Evolutionary conservation across 2,797 vertebrate species (phyloP), one percentile per base, ranked within the genome.

Genomic region (Channa striata): DNA sequence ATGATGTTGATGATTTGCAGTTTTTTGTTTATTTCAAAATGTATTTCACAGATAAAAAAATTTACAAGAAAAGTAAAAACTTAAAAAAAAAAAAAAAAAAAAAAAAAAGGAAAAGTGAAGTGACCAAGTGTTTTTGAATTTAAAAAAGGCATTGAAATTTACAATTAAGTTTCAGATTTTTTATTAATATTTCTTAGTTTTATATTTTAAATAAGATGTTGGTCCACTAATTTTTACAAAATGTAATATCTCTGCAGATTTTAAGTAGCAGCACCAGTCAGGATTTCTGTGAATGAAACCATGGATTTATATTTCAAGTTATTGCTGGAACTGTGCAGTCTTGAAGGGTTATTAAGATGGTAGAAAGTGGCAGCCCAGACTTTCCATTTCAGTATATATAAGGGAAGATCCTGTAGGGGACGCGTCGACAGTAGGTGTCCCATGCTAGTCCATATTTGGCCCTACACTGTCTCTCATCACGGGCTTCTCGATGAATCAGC

Each of bases 331-430:
- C 56, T 54, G 21, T 50, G 48, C 46, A 20, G 16, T 30, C 36
- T 46, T 21, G 30, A 16, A 34, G 11, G 61, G 44, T 51, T 33
- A 17, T 2, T 8, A 48, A 36, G 43, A 52, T 17, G 39, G n/a
- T 30, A 37, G n/a, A n/a, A n/a, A 34, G 39, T 2, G 39, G 23
- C 63, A 54, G 37, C 50, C 53, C 60, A 49, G 72, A 21, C 36
- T 43, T 59, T 77, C 20, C 37, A 12, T 46, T 17, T 96, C 89
- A 97, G 91, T 97, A 98, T 62, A 98, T 30, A 10, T 95, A 97
- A 0, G 97, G 97, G 64, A 98, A 81, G 79, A 98, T 96, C 72
- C 97, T 95, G 85, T 96, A 97, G 23, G 96, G 96, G 30, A 98
- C 96, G 0, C 93, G 89, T 13, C 73, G 89, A 77, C 97, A 97